Conservation (phyloP, 2,797 vertebrate genomes). For the Brachyrhaphis roseni region DNA sequence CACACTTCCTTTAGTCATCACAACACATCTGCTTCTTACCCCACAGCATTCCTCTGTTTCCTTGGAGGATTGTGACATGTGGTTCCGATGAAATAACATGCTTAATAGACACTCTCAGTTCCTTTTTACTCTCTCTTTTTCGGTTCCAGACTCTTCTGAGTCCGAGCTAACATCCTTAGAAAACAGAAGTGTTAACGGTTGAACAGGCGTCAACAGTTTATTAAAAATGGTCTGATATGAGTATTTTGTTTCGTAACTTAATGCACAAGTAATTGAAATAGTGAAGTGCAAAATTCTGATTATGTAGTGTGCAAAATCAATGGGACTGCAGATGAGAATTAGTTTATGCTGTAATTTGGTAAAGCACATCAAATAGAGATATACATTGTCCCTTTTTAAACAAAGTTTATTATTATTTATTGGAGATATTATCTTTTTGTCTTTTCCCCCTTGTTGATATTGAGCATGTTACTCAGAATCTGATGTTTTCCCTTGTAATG, state of each 20-base stretch:
- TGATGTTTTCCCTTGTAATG: neutral
- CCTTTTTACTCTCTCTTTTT: neutral
- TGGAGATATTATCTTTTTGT: neutral
- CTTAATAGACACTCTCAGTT: conserved; percentile 3
- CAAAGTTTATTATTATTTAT: too few species aligned
- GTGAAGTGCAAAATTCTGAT: neutral
- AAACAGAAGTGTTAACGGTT: neutral
- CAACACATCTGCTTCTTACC: neutral
- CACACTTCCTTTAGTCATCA: neutral
- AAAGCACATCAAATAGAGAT: too few species aligned
- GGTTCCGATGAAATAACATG: neutral
- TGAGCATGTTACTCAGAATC: neutral
- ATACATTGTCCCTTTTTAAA: too few species aligned
- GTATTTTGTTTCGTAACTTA: neutral
- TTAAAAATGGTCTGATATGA: neutral
- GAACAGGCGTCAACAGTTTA: neutral
- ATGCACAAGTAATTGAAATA: neutral
- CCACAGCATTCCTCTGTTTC: neutral
- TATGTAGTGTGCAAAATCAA: neutral
- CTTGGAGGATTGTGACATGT: neutral
- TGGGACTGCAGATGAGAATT: neutral
- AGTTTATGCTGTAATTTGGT: too few species aligned
- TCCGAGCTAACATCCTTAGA: neutral
- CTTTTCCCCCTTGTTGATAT: neutral
- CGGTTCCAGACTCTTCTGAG: neutral